Conservation (phyloP, 2,113 vertebrate genomes). For the Thalassoma bifasciatum region DNA sequence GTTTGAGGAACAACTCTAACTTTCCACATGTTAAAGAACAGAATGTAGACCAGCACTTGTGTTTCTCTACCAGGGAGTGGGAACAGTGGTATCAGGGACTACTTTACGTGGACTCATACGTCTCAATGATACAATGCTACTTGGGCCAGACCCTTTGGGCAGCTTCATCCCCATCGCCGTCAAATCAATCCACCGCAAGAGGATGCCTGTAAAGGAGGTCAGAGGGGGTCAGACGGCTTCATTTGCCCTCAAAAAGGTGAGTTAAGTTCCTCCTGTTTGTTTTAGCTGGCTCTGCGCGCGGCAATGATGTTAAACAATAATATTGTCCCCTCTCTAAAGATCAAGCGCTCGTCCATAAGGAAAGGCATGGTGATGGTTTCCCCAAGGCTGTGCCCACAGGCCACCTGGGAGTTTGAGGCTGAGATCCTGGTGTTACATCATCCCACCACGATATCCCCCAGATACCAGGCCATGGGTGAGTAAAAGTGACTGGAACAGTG, state of each 20-base stretch:
- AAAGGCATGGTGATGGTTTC: slow-evolving; percentile 99
- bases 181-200: slow-evolving; percentile 97
- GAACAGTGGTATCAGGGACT: slow-evolving; percentile 97
- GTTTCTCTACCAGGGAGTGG: slow-evolving; percentile 87
- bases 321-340: slow-evolving; percentile 78
- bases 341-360: slow-evolving; percentile 96
- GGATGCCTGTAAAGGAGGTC: slow-evolving; percentile 98
- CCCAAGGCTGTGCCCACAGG: slow-evolving; percentile 93
- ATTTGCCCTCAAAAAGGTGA: slow-evolving; percentile 98
- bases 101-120: slow-evolving; percentile 95
- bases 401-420: slow-evolving; percentile 98
- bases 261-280: too few relatives aligned
- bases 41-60: background rate
- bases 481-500: slow-evolving; percentile 1
- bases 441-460: slow-evolving; percentile 96
- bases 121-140: slow-evolving; percentile 93
- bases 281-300: too few relatives aligned
- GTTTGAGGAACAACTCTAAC: background rate
- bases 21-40: too few relatives aligned
- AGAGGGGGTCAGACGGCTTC: slow-evolving; percentile 97
- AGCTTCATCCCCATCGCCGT: slow-evolving; percentile 96
- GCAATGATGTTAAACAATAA: too few relatives aligned
- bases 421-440: slow-evolving; percentile 98
- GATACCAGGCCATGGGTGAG: slow-evolving; percentile 98
- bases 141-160: slow-evolving; percentile 95